A percentile compares a stretch with the other conserved stretches of the same genome.
Evolutionary conservation across 1,140 invertebrate species (phyloP).

Genomic region (Spodoptera frugiperda): DNA sequence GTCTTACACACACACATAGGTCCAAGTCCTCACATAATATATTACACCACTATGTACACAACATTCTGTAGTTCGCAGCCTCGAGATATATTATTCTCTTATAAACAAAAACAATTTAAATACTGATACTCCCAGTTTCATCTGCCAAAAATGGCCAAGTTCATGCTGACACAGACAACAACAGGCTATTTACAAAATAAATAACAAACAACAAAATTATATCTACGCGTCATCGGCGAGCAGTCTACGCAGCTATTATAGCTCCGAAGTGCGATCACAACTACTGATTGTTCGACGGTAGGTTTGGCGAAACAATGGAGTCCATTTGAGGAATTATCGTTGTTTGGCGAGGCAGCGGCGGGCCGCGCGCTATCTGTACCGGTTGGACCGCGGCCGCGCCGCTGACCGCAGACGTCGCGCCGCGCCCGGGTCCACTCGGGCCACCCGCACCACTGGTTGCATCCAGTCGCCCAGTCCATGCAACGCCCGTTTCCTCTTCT

Average conservation of each 20-base stretch:
- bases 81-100: slow-evolving; percentile 53
- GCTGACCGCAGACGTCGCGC: slow-evolving; percentile 73
- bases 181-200: slow-evolving; percentile 42
- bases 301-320: background rate
- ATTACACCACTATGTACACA: slow-evolving; percentile 61
- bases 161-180: slow-evolving; percentile 25
- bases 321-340: background rate
- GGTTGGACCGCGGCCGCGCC: slow-evolving; percentile 56
- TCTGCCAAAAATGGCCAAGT: background rate
- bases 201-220: slow-evolving; percentile 47
- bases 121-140: slow-evolving; percentile 45
- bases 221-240: slow-evolving; percentile 1
- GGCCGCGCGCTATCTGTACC: slow-evolving; percentile 68
- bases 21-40: slow-evolving; percentile 56
- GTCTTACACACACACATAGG: slow-evolving; percentile 56
- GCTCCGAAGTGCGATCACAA: background rate
- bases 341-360: slow-evolving; percentile 15
- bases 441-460: slow-evolving; percentile 82
- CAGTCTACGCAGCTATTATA: background rate
- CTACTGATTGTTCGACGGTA: background rate
- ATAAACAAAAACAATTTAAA: slow-evolving; percentile 48
- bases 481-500: slow-evolving; percentile 61
- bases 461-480: slow-evolving; percentile 67
- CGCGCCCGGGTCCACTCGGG: slow-evolving; percentile 73
- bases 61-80: slow-evolving; percentile 51